Base-by-base conservation (phyloP, 2,797 vertebrate genomes). In the Carcharodon carcharias region DNA sequence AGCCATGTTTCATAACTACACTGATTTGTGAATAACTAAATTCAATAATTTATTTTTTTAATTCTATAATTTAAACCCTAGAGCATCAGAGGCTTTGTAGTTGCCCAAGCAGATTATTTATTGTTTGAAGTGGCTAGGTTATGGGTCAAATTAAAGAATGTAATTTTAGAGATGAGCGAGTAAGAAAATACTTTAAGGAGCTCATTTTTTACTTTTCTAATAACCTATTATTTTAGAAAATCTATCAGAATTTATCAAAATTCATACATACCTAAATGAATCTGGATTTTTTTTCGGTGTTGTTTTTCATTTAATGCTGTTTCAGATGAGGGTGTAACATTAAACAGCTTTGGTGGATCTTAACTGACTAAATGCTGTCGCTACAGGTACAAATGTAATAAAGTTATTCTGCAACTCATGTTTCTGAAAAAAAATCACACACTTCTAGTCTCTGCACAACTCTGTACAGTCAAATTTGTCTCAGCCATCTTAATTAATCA, bases 1-100 rank as follows among this genome's bases (percentile, higher is more conserved):
- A 97, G 94, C 95, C 97, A 98, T 98, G 98, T 98, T 98, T 98
- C 97, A 98, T 98, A 98, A 98, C 97, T 98, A 98, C 98, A 97
- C 97, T 97, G 97, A 97, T 98, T 98, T 98, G 97, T 97, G 97
- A 98, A 97, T 97, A 97, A 97, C 97, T 97, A 96, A 97, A 97
- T 98, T 97, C 97, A 96, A 89, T 98, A 97, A 97, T 98, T 97
- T 96, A 97, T 98, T 97, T 96, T 35, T 16, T 2, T 50, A 96
- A 67, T 82, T 97, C 97, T 97, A 97, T 97, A 96, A 97, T 97
- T 97, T 97, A 96, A 97, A 97, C 97, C 97, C 97, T 97, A 97
- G 97, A 98, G 97, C 96, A 96, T 96, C 28, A 21, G 28, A 56
- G 50, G 69, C 54, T 95, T 58, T 95, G 67, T 16, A 95, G 69